Conservation (phyloP, 1,140 invertebrate species). For the Bombus terrestris region DNA sequence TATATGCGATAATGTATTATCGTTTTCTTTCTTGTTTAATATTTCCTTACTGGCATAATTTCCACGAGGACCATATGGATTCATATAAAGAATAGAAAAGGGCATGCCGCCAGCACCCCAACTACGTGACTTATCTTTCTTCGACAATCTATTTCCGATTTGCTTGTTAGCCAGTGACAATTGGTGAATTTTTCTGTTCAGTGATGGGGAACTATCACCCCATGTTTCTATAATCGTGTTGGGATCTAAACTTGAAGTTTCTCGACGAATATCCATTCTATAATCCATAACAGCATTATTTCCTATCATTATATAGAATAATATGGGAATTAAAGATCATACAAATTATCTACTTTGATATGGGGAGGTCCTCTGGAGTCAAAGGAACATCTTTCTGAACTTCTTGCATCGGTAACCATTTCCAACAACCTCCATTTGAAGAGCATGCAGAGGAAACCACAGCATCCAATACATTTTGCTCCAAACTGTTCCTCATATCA, state of each 20-base stretch:
- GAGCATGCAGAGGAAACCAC: constrained; percentile 41
- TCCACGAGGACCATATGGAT: constrained; percentile 59
- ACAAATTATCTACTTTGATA: constrained; percentile 34
- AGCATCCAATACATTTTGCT: constrained; percentile 30
- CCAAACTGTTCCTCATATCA: constrained; percentile 5
- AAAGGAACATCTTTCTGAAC: constrained; percentile 9
- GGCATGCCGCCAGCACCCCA: constrained; percentile 82
- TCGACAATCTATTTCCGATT: constrained; percentile 57
- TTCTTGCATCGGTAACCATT: constrained; percentile 56
- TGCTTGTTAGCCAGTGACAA: constrained; percentile 35
- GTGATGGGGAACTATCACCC: constrained; percentile 20
- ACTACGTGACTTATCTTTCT: constrained; percentile 77
- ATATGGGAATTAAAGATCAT: neutral
- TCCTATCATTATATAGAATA: neutral
- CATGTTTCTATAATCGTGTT: constrained; percentile 47
- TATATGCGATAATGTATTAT: neutral
- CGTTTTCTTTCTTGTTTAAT: constrained; percentile 6
- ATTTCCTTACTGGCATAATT: constrained; percentile 47
- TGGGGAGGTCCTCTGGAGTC: constrained; percentile 27
- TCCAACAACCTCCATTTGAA: constrained; percentile 60
- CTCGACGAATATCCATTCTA: constrained; percentile 49
- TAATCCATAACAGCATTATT: neutral
- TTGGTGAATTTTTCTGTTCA: constrained; percentile 36
- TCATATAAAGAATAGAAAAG: constrained; percentile 82
- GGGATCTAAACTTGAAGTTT: constrained; percentile 28